Conservation (phyloP, 2,797 vertebrate genomes). For the Myripristis jacobus region DNA sequence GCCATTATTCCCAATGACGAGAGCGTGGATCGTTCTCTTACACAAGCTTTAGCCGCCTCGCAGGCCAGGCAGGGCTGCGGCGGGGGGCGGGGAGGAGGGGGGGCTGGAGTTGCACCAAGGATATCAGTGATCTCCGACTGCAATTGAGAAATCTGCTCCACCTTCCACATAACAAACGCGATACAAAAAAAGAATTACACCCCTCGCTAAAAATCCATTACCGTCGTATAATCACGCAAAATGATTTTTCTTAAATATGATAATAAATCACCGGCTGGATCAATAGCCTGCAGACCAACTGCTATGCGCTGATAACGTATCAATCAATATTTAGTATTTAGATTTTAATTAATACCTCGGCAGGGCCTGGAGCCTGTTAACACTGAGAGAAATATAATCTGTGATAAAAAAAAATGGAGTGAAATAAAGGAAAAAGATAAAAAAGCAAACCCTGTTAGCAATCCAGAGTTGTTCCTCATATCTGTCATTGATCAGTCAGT, state of each 20-base stretch:
- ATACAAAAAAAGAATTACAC: constrained; percentile 93
- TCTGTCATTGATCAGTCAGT: constrained; percentile 93
- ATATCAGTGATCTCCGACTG: constrained; percentile 89
- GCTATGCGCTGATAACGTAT: constrained; percentile 98
- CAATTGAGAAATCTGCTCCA: constrained; percentile 89
- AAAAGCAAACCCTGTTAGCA: constrained; percentile 78
- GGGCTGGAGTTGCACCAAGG: constrained; percentile 70
- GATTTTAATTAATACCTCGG: constrained; percentile 99
- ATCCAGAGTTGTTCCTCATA: constrained; percentile 91
- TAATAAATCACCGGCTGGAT: constrained; percentile 99
- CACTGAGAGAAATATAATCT: constrained; percentile 94
- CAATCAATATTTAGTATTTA: constrained; percentile 99
- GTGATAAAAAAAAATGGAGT: constrained; percentile 89
- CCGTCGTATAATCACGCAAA: constrained; percentile 97
- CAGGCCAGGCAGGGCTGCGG: constrained; percentile 71
- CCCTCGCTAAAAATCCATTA: constrained; percentile 95
- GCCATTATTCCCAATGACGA: constrained; percentile 95
- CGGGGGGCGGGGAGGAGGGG: not conserved
- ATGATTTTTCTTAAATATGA: constrained; percentile 99
- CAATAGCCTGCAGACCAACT: constrained; percentile 95
- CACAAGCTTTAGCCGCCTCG: constrained; percentile 84
- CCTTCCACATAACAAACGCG: constrained; percentile 87
- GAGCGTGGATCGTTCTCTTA: constrained; percentile 82
- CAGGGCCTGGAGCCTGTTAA: constrained; percentile 86
- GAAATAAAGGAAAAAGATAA: constrained; percentile 65